These are phyloP conservation scores for Lasioglossum pauxillum DNA, from an alignment of 2,888 invertebrate species.

Conservation along the genomic window DNA sequence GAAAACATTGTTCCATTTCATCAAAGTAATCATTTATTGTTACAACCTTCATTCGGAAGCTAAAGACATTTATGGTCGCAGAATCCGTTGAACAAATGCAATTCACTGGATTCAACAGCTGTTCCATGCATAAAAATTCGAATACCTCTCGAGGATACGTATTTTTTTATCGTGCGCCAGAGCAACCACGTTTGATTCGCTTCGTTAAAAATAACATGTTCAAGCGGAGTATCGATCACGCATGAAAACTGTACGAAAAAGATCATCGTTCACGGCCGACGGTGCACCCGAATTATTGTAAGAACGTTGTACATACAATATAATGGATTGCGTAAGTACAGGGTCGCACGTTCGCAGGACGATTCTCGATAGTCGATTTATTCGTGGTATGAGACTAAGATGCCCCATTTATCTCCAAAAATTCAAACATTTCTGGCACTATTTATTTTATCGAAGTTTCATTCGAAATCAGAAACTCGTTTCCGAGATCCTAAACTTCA, in stretches of 20 bases:
- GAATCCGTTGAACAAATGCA: not conserved
- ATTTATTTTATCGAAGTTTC: not conserved
- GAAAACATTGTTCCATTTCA: not conserved
- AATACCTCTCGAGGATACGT: constrained; percentile 3
- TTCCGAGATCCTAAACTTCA: not conserved
- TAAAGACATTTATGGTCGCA: not conserved
- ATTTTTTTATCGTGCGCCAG: not conserved
- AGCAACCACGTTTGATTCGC: constrained; percentile 22
- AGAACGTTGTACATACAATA: constrained; percentile 76
- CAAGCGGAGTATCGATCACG: constrained; percentile 32
- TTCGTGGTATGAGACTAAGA: not conserved
- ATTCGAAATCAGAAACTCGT: not conserved
- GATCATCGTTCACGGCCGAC: constrained; percentile 57
- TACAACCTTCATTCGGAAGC: not conserved
- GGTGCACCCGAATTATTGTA: constrained; percentile 71
- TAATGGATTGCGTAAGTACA: constrained; percentile 72
- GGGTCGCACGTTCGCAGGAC: constrained; percentile 58
- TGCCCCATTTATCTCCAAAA: not conserved
- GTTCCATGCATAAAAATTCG: not conserved
- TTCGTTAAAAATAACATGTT: constrained; percentile 20
- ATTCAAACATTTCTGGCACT: not conserved
- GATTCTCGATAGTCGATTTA: constrained; percentile 57
- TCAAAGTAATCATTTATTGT: not conserved
- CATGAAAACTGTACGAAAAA: constrained; percentile 39
- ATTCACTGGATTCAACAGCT: not conserved